Base-by-base conservation (phyloP, 2,113 vertebrate genomes). In the Osmerus eperlanus region DNA sequence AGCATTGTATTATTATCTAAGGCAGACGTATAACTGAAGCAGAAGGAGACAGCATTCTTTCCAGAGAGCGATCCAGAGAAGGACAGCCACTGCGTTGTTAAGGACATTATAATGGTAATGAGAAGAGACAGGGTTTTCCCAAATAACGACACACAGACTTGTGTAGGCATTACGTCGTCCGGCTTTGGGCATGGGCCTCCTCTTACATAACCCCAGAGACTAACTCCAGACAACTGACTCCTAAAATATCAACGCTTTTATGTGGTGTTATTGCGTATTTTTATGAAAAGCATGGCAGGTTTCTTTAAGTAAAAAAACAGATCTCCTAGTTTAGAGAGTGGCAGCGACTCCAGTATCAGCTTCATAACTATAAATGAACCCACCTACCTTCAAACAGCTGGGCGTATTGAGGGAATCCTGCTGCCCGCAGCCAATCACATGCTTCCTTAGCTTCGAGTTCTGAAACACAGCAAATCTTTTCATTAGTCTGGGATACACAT, bases 321-420 rank as follows among this genome's bases (percentile, higher is more conserved):
- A 58, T 18, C 81, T 68, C 54, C 78, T 82, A 75, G 74, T 41
- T 63, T 29, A 41, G 29, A 18, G 62, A 29, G 28, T 23, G 66
- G 9, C 63, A 67, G 66, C 70, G 59, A 68, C 64, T 78, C 36
- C 64, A 67, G 72, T 64, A 71, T 58, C 4, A 3, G 32, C 59
- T 83, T 75, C 19, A 58, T 47, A 58, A 32, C 53, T 28, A 32
- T 19, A 75, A 83, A 65, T 25, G 29, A 6, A 62, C 25, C 78
- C 32, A 84, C 83, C 75, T 94, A 99, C 97, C 93, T 91, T 99
- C 96, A 80, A 98, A 99, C 68, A 99, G 90, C 84, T 99, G 97
- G 71, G 96, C 96, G 59, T 99, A 99, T 28, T 99, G 97, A 56
- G 97, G 97, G 89, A 99, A 99, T 77, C 97, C 97, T 76, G 97